phyloP scores from a whole-genome alignment of 1,140 invertebrate genomes.

The Bombus pascuorum region DNA sequence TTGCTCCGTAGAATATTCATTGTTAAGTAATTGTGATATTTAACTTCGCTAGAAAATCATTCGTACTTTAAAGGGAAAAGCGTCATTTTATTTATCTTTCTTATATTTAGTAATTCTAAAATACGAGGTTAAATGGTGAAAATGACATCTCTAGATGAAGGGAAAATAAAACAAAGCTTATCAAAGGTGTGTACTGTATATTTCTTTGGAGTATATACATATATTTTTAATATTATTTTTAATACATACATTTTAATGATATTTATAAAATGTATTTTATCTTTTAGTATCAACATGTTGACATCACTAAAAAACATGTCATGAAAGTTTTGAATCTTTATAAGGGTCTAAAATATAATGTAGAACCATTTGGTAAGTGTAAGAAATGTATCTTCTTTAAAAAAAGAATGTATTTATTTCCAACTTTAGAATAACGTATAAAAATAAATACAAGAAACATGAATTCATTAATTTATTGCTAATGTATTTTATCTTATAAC shows the following conservation, averaged over 20 bases:
- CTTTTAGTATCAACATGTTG: conserved; percentile 88
- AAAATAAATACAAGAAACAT: background rate
- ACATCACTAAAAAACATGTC: conserved; percentile 89
- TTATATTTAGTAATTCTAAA: background rate
- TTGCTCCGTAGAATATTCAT: background rate
- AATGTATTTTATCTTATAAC: conserved; percentile 19
- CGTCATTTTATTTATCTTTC: background rate
- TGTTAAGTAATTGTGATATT: background rate
- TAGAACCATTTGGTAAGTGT: conserved; percentile 86
- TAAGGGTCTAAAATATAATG: conserved; percentile 86
- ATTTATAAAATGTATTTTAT: conserved; percentile 8
- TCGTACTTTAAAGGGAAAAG: background rate
- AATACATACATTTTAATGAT: background rate
- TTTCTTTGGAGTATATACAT: conserved; percentile 8
- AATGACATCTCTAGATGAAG: conserved; percentile 79
- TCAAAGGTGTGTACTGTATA: conserved; percentile 76
- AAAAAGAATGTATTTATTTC: conserved; percentile 1
- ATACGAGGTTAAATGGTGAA: conserved; percentile 71
- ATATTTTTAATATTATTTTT: background rate
- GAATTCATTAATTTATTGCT: background rate
- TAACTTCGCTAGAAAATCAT: background rate
- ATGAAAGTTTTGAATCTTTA: conserved; percentile 87
- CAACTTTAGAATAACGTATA: background rate
- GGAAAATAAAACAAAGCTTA: conserved; percentile 83
- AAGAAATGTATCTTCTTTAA: background rate